Evolutionary conservation across 2,888 invertebrate species (phyloP).

Genomic region (Eumerus sabulonum): DNA sequence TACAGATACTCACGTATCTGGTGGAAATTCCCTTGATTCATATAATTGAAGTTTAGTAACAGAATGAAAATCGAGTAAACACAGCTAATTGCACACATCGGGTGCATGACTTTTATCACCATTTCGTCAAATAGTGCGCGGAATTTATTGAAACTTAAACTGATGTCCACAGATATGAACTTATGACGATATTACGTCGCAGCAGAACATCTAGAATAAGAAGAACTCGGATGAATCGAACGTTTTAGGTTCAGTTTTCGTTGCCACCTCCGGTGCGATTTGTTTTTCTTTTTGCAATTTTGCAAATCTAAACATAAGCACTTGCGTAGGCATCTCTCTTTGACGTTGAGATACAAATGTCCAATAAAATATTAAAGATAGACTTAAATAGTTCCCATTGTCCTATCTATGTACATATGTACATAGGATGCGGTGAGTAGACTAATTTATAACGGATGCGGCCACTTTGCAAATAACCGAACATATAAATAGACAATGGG

Average conservation of each 20-base stretch:
- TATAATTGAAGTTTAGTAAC: constrained; percentile 2
- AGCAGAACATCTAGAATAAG: too few relatives aligned
- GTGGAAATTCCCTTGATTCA: constrained; percentile 13
- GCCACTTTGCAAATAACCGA: constrained; percentile 25
- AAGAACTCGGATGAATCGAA: too few relatives aligned
- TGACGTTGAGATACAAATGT: too few relatives aligned
- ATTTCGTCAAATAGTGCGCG: background rate
- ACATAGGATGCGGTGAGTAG: constrained; percentile 38
- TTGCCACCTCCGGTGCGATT: too few relatives aligned
- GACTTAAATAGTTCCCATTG: too few relatives aligned
- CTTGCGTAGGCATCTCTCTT: too few relatives aligned
- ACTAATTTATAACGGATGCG: constrained; percentile 35
- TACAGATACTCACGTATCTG: background rate
- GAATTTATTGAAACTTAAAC: too few relatives aligned
- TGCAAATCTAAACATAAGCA: too few relatives aligned
- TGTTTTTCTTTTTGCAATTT: too few relatives aligned
- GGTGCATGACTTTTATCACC: constrained; percentile 24
- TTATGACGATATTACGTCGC: too few relatives aligned
- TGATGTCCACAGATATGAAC: too few relatives aligned
- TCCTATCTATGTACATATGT: constrained; percentile 14
- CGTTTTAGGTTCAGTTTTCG: too few relatives aligned
- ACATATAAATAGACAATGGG: constrained; percentile 49
- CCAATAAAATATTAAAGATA: constrained; percentile 39
- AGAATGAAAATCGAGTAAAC: constrained; percentile 5
- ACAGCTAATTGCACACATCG: constrained; percentile 8